phyloP scores from a whole-genome alignment of 2,888 invertebrate genomes.

The Eupeodes latifasciatus region DNA sequence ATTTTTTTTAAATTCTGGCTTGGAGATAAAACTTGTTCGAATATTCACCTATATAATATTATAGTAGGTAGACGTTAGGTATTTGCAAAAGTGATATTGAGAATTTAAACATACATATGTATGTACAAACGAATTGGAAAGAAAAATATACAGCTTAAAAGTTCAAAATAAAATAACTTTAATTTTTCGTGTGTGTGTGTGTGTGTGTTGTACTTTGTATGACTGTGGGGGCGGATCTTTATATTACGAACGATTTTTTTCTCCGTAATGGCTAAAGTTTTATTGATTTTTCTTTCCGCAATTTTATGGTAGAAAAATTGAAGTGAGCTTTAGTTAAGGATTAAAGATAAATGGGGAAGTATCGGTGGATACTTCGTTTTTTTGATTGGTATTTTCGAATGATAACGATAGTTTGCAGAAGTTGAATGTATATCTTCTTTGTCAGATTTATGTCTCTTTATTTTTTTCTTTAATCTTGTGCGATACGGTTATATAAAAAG shows the following conservation, averaged over 20 bases:
- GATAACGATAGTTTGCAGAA: constrained; percentile 13
- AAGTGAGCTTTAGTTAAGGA: constrained; percentile 14
- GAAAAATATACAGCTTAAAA: constrained; percentile 34
- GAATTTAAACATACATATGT: too few relatives aligned
- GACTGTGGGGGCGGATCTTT: constrained; percentile 31
- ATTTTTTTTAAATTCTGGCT: too few relatives aligned
- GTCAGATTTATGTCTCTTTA: neutral
- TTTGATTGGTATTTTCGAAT: neutral
- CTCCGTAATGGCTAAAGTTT: neutral
- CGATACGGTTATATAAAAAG: neutral
- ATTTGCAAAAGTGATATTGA: constrained; percentile 23
- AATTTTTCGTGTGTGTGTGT: constrained; percentile 37
- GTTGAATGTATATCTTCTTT: neutral
- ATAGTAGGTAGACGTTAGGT: neutral
- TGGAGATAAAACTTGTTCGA: too few relatives aligned
- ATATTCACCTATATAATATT: neutral
- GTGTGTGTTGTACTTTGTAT: neutral
- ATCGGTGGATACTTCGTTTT: neutral
- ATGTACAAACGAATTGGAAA: neutral
- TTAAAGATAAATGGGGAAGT: constrained; percentile 23
- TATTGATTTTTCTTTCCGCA: constrained; percentile 32
- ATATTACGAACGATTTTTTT: constrained; percentile 1
- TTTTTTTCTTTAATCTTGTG: neutral
- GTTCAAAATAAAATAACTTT: constrained; percentile 45
- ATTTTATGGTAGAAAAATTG: constrained; percentile 31